Conservation (phyloP, 2,888 invertebrate species). For the Rhagonycha lutea region DNA sequence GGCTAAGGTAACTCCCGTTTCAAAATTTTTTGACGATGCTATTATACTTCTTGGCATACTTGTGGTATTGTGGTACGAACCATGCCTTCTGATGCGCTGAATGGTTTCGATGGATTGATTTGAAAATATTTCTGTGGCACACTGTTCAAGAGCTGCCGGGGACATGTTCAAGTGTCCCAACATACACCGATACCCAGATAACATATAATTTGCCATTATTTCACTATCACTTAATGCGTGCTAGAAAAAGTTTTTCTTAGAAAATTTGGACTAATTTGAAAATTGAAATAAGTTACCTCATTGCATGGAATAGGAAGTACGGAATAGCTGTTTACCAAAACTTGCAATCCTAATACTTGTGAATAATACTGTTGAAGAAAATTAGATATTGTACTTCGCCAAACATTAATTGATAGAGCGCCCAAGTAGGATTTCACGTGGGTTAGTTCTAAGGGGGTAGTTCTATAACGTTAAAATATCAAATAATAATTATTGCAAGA, state of each 20-base stretch:
- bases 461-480: constrained; percentile 18
- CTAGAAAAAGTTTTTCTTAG: constrained; percentile 12
- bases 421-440: constrained; percentile 25
- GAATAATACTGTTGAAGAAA: constrained; percentile 82
- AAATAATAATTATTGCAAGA: too few species aligned
- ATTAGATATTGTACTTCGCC: constrained; percentile 71
- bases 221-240: constrained; percentile 32
- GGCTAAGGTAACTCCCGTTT: constrained; percentile 50
- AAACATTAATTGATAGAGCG: constrained; percentile 52
- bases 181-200: constrained; percentile 52
- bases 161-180: constrained; percentile 57
- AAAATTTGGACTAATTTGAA: background rate
- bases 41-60: constrained; percentile 47
- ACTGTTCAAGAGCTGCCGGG: constrained; percentile 52
- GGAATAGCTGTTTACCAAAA: constrained; percentile 78
- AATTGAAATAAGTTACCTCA: constrained; percentile 46
- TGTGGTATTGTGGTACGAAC: constrained; percentile 47
- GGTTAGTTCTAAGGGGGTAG: constrained; percentile 33
- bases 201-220: constrained; percentile 22
- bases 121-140: constrained; percentile 49
- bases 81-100: constrained; percentile 44
- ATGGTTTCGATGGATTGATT: constrained; percentile 51
- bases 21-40: constrained; percentile 47
- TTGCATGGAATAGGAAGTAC: constrained; percentile 44
- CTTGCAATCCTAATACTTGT: constrained; percentile 74